Percentiles rank a stretch among this genome's conserved stretches.
Conservation (phyloP, 2,113 vertebrate genomes). For the Colius striatus region DNA sequence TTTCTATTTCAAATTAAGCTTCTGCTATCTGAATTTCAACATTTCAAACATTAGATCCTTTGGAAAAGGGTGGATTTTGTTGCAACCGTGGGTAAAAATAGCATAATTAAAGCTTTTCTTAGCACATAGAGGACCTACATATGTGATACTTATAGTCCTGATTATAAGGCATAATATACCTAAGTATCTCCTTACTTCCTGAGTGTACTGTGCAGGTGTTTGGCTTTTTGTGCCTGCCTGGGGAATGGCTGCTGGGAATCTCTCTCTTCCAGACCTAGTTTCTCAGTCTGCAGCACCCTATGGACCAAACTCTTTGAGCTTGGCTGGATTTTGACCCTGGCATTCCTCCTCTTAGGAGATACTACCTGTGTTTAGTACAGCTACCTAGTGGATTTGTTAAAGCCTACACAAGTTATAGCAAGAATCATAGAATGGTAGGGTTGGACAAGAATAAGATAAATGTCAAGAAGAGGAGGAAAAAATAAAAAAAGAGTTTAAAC, state of each 20-base stretch:
- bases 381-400: not conserved
- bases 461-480: not conserved
- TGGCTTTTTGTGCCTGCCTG: not conserved
- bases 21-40: not conserved
- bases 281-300: not conserved
- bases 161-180: not conserved
- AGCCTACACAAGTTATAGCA: not conserved
- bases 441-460: not conserved
- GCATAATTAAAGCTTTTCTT: not conserved
- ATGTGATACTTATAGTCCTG: not conserved
- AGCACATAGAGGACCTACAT: not conserved
- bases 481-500: not conserved
- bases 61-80: not conserved
- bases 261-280: not conserved
- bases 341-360: not conserved
- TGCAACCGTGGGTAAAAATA: not conserved
- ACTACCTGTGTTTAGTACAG: not conserved
- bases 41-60: not conserved
- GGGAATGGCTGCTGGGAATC: not conserved
- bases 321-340: not conserved
- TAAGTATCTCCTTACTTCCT: not conserved
- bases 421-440: not conserved
- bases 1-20: not conserved
- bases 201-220: not conserved
- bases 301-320: not conserved